Base-by-base conservation (phyloP, 2,113 vertebrate genomes). In the Nansenia antarctica region DNA sequence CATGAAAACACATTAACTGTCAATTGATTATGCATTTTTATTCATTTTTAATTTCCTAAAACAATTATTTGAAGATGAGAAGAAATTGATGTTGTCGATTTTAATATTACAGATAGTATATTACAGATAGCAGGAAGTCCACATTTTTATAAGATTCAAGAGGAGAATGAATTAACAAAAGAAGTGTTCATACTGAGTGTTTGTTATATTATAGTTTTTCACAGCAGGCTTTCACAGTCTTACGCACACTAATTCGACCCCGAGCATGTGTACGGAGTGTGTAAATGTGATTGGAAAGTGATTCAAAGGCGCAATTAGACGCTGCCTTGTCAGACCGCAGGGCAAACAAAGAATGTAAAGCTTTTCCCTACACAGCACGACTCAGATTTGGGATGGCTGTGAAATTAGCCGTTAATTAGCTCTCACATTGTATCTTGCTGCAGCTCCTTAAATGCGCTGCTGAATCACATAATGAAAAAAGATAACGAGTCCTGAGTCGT, bases 221-320 rank as follows among this genome's bases (percentile, higher is more conserved):
- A n/a, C n/a, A n/a, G n/a, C n/a, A n/a, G n/a, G n/a, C n/a, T n/a
- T n/a, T n/a, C n/a, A n/a, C n/a, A n/a, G 39, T 42, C 15, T 42
- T 42, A 11, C 12, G 1, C 18, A 42, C 39, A 42, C 39, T 1
- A 18, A 42, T 42, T 18, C 12, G 39, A 18, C 39, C 18, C 39
- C 12, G 45, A 20, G n/a, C 20, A n/a, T 49, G 45, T 49, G 1
- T 49, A 7, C 20, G 2, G 27, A 3, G 26, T 70, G 55, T 53
- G 34, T 58, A 14, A n/a, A 64, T 30, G 14, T 49, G 15, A 35
- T 30, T 64, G 27, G 45, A 63, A 67, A 59, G 12, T 34, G 37
- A 54, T 37, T 64, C 54, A 45, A 37, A 65, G 42, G 39, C n/a
- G n/a, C 57, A 69, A 37, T 24, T 64, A 32, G 11, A 66, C 11